Evolutionary conservation across 2,797 vertebrate species (phyloP).

Genomic region (Sylvilagus floridanus): DNA sequence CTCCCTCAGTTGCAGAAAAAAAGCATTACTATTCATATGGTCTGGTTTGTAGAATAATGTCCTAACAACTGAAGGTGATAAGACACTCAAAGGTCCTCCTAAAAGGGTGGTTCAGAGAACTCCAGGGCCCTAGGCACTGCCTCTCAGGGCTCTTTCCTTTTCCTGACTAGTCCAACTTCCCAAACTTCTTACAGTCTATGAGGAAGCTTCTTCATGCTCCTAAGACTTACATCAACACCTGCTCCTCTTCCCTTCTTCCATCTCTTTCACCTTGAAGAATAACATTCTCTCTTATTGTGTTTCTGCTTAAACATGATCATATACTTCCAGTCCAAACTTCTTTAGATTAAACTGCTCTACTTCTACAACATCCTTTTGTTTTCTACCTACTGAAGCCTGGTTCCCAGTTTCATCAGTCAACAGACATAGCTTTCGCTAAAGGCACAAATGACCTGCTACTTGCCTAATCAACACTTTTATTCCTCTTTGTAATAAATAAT

Average conservation of each 20-base stretch:
- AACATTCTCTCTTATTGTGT: neutral
- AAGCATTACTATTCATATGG: neutral
- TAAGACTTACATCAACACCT: neutral
- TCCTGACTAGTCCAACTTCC: neutral
- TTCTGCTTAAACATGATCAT: neutral
- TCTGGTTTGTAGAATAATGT: neutral
- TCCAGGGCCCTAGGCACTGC: neutral
- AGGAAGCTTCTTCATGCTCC: neutral
- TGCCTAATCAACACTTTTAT: neutral
- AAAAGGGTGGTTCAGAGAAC: constrained; percentile 9
- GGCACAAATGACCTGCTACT: neutral
- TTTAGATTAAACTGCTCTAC: neutral
- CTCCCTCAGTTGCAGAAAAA: neutral
- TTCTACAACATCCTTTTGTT: neutral
- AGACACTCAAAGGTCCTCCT: neutral
- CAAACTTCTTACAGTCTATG: neutral
- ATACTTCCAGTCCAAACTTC: neutral
- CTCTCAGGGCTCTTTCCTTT: neutral
- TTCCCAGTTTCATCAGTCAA: neutral
- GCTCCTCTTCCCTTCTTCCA: neutral
- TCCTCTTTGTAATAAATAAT: neutral
- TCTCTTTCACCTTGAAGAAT: neutral
- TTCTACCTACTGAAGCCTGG: neutral
- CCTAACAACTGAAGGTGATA: constrained; percentile 11
- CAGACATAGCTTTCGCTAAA: neutral